Evolutionary conservation across 1,140 invertebrate genomes (phyloP).

Genomic region (Medauroidea extradentata): DNA sequence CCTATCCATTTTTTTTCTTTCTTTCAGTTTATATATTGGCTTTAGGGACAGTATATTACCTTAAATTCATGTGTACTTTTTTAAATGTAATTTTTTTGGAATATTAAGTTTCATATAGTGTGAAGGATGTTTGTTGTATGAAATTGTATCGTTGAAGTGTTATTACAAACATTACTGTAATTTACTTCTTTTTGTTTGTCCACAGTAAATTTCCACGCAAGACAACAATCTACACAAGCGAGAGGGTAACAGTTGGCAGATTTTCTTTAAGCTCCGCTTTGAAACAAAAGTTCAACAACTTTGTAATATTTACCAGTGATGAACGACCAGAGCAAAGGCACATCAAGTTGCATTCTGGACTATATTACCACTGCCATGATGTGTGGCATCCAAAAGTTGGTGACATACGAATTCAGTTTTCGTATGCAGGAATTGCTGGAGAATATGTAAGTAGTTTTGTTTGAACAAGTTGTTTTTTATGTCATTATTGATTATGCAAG

Average conservation of each 20-base stretch:
- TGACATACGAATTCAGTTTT: slow-evolving; percentile 77
- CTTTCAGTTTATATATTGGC: too few species aligned
- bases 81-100: too few species aligned
- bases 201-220: slow-evolving; percentile 44
- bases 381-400: slow-evolving; percentile 80
- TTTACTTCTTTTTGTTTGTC: slow-evolving; percentile 19
- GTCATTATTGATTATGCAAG: too few species aligned
- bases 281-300: slow-evolving; percentile 72
- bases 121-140: too few species aligned
- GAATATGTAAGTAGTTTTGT: slow-evolving; percentile 55
- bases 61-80: too few species aligned
- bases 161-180: too few species aligned
- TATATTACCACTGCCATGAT: slow-evolving; percentile 79
- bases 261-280: slow-evolving; percentile 53
- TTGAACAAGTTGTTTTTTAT: too few species aligned
- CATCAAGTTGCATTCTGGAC: slow-evolving; percentile 79
- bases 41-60: too few species aligned
- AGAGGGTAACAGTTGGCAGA: slow-evolving; percentile 51
- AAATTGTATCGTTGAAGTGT: too few species aligned
- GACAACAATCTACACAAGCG: slow-evolving; percentile 48
- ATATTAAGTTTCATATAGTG: too few species aligned
- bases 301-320: slow-evolving; percentile 75
- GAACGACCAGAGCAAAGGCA: slow-evolving; percentile 72
- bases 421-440: slow-evolving; percentile 71
- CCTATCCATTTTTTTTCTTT: too few species aligned